These are phyloP conservation scores for Coranthus polyacanthus DNA, from an alignment of 2,797 vertebrate species.

Conservation along the genomic window DNA sequence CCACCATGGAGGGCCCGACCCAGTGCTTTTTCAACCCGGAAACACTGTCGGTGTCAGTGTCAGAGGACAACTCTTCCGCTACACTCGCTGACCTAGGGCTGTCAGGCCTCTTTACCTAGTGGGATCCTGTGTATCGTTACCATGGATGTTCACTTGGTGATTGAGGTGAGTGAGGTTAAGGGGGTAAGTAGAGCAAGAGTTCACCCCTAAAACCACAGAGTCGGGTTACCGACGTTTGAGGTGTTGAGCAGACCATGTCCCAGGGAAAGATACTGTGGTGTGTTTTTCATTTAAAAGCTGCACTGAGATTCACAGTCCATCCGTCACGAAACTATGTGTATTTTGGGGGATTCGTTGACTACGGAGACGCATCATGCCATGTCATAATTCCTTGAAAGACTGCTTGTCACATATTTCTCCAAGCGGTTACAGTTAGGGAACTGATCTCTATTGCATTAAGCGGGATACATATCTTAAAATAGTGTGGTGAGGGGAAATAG, in stretches of 20 bases:
- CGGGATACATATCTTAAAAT: conserved; percentile 48
- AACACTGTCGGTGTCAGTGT: conserved; percentile 81
- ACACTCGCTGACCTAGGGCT: conserved; percentile 80
- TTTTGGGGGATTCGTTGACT: conserved; percentile 22
- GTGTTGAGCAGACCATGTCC: conserved; percentile 43
- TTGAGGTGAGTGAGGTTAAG: conserved; percentile 73
- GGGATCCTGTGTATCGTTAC: conserved; percentile 65
- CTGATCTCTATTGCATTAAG: conserved; percentile 35
- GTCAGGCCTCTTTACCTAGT: conserved; percentile 73
- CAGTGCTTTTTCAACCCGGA: conserved; percentile 85
- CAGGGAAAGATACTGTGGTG: conserved; percentile 19
- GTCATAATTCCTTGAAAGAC: conserved; percentile 58
- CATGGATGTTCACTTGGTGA: conserved; percentile 68
- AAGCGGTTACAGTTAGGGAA: conserved; percentile 59
- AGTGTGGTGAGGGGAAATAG: conserved; percentile 57
- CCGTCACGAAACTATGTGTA: conserved; percentile 35
- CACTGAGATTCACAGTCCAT: conserved; percentile 32
- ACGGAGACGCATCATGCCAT: conserved; percentile 18
- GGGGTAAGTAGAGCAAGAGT: conserved; percentile 72
- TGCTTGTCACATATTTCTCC: conserved; percentile 53
- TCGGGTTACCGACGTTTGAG: conserved; percentile 66
- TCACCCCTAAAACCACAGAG: conserved; percentile 67
- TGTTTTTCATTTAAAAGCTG: conserved; percentile 38
- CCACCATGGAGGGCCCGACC: conserved; percentile 85
- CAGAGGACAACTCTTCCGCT: conserved; percentile 81